Conservation (phyloP, 2,797 vertebrate species). For the Enteromius radiatus region DNA sequence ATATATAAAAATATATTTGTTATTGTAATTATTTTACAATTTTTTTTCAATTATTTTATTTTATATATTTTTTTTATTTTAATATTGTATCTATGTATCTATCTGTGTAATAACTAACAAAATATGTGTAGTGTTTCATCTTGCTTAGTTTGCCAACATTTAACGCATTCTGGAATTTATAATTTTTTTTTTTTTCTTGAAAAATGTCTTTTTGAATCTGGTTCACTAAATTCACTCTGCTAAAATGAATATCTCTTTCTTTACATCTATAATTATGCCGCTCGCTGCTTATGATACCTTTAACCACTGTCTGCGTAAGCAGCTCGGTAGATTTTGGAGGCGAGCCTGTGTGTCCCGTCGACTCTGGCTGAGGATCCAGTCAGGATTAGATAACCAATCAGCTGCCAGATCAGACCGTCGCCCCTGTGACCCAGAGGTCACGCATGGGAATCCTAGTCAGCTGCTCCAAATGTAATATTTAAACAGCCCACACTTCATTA, state of each 20-base stretch:
- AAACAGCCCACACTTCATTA: background rate
- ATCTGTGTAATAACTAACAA: background rate
- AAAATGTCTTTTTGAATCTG: background rate
- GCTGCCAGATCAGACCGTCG: conserved; percentile 29
- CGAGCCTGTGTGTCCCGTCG: background rate
- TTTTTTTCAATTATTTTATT: background rate
- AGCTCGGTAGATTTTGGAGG: background rate
- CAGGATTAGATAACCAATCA: conserved; percentile 31
- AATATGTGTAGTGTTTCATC: background rate
- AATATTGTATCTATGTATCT: no score
- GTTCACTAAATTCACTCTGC: background rate
- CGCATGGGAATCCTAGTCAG: conserved; percentile 26
- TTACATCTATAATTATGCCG: background rate
- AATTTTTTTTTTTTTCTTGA: background rate
- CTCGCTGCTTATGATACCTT: background rate
- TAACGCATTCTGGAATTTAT: background rate
- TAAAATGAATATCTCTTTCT: background rate
- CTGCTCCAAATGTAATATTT: conserved; percentile 7
- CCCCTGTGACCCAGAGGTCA: conserved; percentile 1
- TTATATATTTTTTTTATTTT: background rate
- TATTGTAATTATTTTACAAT: no score
- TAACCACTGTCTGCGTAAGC: background rate
- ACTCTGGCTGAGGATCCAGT: background rate
- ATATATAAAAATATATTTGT: background rate
- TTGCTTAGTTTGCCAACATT: background rate